phyloP scores from a whole-genome alignment of 2,113 vertebrate genomes.

The Notarius lentiginosus region DNA sequence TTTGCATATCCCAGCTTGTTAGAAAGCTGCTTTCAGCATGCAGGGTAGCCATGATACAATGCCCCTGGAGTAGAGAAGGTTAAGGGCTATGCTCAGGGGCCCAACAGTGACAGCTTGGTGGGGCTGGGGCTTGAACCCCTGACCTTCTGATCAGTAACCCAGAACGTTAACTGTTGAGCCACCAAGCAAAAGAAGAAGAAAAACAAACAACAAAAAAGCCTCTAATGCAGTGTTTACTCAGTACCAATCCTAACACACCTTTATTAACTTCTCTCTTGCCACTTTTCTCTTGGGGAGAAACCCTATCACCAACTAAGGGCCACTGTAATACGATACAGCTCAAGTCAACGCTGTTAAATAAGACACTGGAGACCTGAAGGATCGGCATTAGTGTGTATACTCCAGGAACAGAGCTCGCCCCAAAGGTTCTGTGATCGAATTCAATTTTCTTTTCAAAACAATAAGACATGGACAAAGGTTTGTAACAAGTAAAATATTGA shows the following conservation, averaged over 20 bases:
- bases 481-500: background rate
- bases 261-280: background rate
- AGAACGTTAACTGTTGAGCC: no score
- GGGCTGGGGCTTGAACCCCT: no score
- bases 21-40: no score
- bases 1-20: no score
- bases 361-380: background rate
- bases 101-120: no score
- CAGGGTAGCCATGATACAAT: no score
- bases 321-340: background rate
- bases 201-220: background rate
- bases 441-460: background rate
- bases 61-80: no score
- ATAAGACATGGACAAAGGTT: background rate
- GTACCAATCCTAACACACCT: background rate
- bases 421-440: background rate
- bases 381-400: background rate
- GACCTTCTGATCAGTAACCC: no score
- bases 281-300: background rate
- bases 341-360: slow-evolving; percentile 2
- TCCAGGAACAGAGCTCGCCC: background rate
- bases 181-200: background rate
- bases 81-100: no score
- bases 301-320: background rate
- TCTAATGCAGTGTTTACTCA: background rate